phyloP scores from a whole-genome alignment of 2,113 vertebrate species.

The Thermophis baileyi region DNA sequence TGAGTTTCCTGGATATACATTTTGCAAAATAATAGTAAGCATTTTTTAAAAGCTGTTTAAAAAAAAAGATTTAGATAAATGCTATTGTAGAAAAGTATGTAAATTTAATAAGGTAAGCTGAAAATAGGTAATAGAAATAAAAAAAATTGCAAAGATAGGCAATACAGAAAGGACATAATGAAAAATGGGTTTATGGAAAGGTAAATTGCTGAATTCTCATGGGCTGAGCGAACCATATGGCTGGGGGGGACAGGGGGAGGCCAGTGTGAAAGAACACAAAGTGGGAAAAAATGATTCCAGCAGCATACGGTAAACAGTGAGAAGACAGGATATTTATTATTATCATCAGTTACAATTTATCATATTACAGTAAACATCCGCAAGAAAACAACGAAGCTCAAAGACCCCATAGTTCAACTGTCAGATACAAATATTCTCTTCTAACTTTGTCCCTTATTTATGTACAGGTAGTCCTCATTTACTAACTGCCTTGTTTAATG shows the following conservation, averaged over 20 bases:
- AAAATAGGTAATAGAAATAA: conserved; percentile 8
- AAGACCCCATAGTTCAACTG: background rate
- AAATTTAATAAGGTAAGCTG: background rate
- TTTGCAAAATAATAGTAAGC: background rate
- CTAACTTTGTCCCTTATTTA: background rate
- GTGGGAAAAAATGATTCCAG: conserved; percentile 36
- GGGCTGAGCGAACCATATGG: conserved; percentile 55
- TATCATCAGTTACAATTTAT: conserved; percentile 39
- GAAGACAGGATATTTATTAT: conserved; percentile 50
- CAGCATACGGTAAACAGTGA: conserved; percentile 46
- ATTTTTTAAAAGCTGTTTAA: background rate
- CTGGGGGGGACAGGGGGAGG: conserved; percentile 36
- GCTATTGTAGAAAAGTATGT: conserved; percentile 26
- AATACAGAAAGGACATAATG: conserved; percentile 47
- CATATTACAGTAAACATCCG: conserved; percentile 25
- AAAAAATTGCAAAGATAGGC: conserved; percentile 44
- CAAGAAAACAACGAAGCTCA: background rate
- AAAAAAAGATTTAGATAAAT: background rate
- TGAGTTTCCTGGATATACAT: background rate
- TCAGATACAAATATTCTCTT: background rate
- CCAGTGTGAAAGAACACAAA: conserved; percentile 56
- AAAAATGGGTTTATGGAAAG: conserved; percentile 59
- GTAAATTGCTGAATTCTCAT: conserved; percentile 64
- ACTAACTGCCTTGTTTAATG: background rate
- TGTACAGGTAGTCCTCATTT: background rate